A percentile compares a stretch with the other conserved stretches of the same genome.
phyloP scores from a whole-genome alignment of 2,797 vertebrate species.

The Sebastes itinus region DNA sequence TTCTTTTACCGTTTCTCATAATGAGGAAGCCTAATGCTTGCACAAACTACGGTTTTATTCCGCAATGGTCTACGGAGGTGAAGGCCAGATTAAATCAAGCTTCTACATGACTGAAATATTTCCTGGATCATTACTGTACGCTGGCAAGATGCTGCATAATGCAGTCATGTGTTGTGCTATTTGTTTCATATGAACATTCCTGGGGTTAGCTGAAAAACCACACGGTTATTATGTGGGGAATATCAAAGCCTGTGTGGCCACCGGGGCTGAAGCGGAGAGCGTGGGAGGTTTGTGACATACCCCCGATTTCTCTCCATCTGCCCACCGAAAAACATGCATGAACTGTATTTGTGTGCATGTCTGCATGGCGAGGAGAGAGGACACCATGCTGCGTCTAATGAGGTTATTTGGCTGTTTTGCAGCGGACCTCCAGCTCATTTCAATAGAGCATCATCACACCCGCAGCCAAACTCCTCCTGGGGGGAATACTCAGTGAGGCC shows the following conservation, averaged over 20 bases:
- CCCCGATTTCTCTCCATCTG: conserved; percentile 58
- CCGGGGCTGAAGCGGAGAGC: conserved; percentile 61
- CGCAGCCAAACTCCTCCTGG: neutral
- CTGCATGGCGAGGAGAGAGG: neutral
- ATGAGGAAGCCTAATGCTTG: conserved; percentile 4
- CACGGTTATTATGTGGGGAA: conserved; percentile 74
- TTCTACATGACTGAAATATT: conserved; percentile 48
- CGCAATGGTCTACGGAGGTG: conserved; percentile 7
- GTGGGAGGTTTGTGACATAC: conserved; percentile 73
- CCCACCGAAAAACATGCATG: conserved; percentile 42
- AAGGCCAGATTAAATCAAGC: conserved; percentile 54
- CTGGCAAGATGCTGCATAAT: conserved; percentile 36
- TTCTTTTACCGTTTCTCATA: neutral
- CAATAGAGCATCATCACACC: neutral
- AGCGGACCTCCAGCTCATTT: conserved; percentile 4
- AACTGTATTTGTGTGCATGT: conserved; percentile 23
- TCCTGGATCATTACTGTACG: conserved; percentile 42
- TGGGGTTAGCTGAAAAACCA: conserved; percentile 70
- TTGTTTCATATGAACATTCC: conserved; percentile 75
- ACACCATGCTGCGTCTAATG: neutral
- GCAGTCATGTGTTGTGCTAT: conserved; percentile 63
- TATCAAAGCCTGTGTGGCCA: conserved; percentile 72
- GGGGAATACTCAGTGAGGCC: neutral
- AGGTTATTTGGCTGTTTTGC: neutral
- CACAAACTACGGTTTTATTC: conserved; percentile 16